A percentile compares a stretch with the other conserved stretches of the same genome.
Conservation (phyloP, 1,140 invertebrate species). For the Archivesica marissinica region DNA sequence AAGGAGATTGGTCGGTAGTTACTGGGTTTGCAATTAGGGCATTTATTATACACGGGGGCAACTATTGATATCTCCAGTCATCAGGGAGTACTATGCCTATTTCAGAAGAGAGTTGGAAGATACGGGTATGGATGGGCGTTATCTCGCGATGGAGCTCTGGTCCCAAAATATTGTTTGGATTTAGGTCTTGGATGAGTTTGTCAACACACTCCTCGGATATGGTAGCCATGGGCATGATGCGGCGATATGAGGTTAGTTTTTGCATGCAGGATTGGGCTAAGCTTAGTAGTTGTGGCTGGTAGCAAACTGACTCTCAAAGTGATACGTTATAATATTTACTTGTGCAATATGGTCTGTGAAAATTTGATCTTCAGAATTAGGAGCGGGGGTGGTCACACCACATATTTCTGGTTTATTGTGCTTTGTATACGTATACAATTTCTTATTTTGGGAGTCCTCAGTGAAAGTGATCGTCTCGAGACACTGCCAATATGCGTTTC, state of each 20-base stretch:
- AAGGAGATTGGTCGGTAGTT: conserved; percentile 51
- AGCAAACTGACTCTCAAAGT: conserved; percentile 46
- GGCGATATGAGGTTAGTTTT: not conserved
- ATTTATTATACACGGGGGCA: conserved; percentile 53
- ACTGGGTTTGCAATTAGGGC: not conserved
- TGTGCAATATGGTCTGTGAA: not conserved
- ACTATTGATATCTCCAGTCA: conserved; percentile 17
- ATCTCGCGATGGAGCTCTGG: not conserved
- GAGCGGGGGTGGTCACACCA: conserved; percentile 49
- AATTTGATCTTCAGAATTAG: conserved; percentile 29
- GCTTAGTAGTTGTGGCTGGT: conserved; percentile 75
- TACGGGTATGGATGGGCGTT: conserved; percentile 1
- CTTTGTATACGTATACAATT: conserved; percentile 20
- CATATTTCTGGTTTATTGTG: conserved; percentile 69
- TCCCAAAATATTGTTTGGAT: conserved; percentile 33
- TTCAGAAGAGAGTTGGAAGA: not conserved
- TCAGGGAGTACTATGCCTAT: conserved; percentile 18
- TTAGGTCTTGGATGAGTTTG: conserved; percentile 9
- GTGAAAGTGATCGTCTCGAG: not conserved
- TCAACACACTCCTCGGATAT: not conserved
- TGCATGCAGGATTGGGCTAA: conserved; percentile 60
- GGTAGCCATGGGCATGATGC: not conserved
- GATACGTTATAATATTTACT: not conserved
- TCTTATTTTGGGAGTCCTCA: conserved; percentile 19
- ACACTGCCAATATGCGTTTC: conserved; percentile 12